Conservation (phyloP, 2,888 invertebrate genomes). For the Brenthis ino region DNA sequence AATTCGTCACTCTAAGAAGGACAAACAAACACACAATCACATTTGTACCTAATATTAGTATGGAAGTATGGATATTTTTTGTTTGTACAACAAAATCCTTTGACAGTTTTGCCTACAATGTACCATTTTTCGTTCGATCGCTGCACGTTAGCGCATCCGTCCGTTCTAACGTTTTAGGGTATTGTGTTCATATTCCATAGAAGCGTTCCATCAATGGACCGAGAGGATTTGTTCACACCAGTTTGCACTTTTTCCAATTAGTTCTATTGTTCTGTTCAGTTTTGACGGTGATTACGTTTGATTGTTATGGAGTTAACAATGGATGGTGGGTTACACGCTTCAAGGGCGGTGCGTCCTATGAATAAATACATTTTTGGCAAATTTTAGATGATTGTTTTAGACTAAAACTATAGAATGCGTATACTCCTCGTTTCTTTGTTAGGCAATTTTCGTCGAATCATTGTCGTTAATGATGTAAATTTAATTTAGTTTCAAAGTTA, state of each 20-base stretch:
- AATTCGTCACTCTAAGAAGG: too few relatives aligned
- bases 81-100: not conserved
- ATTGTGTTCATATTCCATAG: slow-evolving; percentile 31
- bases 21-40: too few relatives aligned
- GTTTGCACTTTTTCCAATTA: slow-evolving; percentile 40
- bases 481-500: too few relatives aligned
- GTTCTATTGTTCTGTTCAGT: slow-evolving; percentile 35
- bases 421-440: too few relatives aligned
- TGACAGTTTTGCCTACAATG: not conserved
- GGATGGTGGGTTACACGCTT: slow-evolving; percentile 12
- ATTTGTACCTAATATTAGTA: too few relatives aligned
- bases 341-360: not conserved
- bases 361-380: not conserved
- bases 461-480: too few relatives aligned
- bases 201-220: slow-evolving; percentile 23
- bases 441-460: too few relatives aligned
- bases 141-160: slow-evolving; percentile 20
- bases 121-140: slow-evolving; percentile 9
- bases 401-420: too few relatives aligned
- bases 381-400: not conserved
- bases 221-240: slow-evolving; percentile 34
- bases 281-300: slow-evolving; percentile 33
- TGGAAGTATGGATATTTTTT: not conserved
- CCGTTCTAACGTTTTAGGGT: slow-evolving; percentile 29
- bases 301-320: slow-evolving; percentile 24